Conservation (phyloP, 35 echinoderm and acorn worm genomes). For the Eucidaris tribuloides region DNA sequence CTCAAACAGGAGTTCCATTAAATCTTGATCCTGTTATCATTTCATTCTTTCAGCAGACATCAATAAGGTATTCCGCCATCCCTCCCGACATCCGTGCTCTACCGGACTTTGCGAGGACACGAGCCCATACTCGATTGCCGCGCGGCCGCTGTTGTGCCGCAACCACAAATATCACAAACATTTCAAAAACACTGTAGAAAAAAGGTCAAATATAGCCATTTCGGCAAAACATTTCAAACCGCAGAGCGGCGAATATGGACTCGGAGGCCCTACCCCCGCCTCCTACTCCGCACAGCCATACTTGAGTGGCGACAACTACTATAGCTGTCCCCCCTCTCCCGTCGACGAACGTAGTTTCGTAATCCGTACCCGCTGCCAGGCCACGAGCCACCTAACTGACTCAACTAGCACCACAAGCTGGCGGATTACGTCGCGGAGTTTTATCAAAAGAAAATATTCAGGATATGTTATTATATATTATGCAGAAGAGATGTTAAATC, state of each 20-base stretch:
- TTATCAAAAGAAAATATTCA: not conserved
- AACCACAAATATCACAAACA: constrained; percentile 57
- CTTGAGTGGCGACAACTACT: constrained; percentile 62
- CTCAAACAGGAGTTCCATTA: too few species aligned
- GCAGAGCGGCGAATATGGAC: constrained; percentile 62
- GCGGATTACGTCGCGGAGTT: not conserved
- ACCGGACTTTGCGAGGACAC: constrained; percentile 95
- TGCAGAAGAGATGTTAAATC: not conserved
- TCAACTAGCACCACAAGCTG: constrained; percentile 43
- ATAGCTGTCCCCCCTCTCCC: constrained; percentile 95
- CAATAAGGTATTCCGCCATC: constrained; percentile 83
- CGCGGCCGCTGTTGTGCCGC: constrained; percentile 16
- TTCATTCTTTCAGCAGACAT: constrained; percentile 63
- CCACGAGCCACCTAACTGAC: too few species aligned
- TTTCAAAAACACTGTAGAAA: constrained; percentile 44
- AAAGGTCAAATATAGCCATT: constrained; percentile 53
- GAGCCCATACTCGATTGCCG: constrained; percentile 47
- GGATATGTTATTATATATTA: not conserved
- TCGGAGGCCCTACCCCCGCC: constrained; percentile 85
- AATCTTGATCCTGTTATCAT: not conserved
- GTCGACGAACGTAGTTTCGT: constrained; percentile 91
- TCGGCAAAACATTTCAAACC: constrained; percentile 71
- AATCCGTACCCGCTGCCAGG: constrained; percentile 93
- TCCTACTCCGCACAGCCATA: constrained; percentile 79
- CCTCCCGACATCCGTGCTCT: constrained; percentile 90